phyloP scores from a whole-genome alignment of 1,140 invertebrate species.

The Ganaspis sp. region DNA sequence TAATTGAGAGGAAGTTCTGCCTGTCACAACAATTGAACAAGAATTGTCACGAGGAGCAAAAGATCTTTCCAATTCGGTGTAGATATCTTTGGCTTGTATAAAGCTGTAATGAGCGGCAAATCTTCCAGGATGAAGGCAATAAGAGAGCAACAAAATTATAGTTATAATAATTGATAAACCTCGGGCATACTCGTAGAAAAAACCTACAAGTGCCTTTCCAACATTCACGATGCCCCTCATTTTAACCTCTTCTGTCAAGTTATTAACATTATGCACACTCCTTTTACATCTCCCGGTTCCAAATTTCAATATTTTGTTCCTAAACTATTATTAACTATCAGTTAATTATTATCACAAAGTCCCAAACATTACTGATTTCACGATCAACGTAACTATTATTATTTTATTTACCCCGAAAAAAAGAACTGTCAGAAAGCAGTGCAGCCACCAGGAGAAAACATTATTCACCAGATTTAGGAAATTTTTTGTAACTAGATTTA shows the following conservation, averaged over 20 bases:
- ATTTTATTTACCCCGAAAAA: too few relatives aligned
- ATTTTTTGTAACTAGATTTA: too few relatives aligned
- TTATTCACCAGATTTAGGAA: too few relatives aligned
- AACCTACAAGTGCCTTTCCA: constrained; percentile 59
- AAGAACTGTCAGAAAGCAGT: too few relatives aligned
- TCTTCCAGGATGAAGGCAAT: constrained; percentile 69
- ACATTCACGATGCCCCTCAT: constrained; percentile 55
- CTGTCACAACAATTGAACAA: constrained; percentile 57
- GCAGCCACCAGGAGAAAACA: too few relatives aligned
- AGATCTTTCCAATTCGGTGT: constrained; percentile 68
- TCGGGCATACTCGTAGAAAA: constrained; percentile 61
- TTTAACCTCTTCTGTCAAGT: background rate
- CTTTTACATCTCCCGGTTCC: background rate
- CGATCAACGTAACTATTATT: too few relatives aligned
- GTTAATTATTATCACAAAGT: too few relatives aligned
- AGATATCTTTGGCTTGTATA: constrained; percentile 70
- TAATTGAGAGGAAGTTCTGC: constrained; percentile 52
- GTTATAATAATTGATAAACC: constrained; percentile 58
- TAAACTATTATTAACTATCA: too few relatives aligned
- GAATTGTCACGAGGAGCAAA: constrained; percentile 67
- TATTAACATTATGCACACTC: background rate
- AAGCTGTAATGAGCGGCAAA: constrained; percentile 73
- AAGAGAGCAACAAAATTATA: constrained; percentile 61
- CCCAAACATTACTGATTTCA: too few relatives aligned
- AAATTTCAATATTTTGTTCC: too few relatives aligned